phyloP scores from a whole-genome alignment of 2,797 vertebrate species.

The Enteromius fasciolatus region DNA sequence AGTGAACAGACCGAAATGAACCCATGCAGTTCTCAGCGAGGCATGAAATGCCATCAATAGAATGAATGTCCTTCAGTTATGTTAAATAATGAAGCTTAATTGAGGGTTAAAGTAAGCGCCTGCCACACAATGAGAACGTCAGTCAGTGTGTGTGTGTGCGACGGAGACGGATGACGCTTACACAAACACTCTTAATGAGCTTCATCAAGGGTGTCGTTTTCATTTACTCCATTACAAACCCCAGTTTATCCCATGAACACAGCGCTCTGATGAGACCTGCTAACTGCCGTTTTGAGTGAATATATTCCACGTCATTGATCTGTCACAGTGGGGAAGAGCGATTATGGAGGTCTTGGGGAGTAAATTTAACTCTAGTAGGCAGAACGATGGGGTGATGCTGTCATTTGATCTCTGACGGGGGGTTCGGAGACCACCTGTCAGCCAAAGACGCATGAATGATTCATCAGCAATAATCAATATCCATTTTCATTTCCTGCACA shows the following conservation, averaged over 20 bases:
- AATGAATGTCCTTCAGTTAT: background rate
- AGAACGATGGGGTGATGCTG: background rate
- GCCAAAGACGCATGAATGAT: slow-evolving; percentile 5
- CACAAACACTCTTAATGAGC: background rate
- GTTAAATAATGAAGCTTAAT: background rate
- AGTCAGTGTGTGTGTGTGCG: background rate
- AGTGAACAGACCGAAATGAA: background rate
- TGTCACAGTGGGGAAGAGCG: background rate
- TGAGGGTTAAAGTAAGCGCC: background rate
- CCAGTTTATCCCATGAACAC: background rate
- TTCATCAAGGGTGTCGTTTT: background rate
- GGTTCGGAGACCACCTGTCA: slow-evolving; percentile 22
- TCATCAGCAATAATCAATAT: slow-evolving; percentile 18
- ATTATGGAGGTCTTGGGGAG: background rate
- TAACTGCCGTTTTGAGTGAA: background rate
- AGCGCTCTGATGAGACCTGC: background rate
- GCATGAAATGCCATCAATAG: background rate
- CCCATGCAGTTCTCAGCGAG: background rate
- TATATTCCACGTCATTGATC: background rate
- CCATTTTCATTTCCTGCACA: background rate
- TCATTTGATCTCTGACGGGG: slow-evolving; percentile 12
- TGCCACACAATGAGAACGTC: background rate
- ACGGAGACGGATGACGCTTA: background rate
- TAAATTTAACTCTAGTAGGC: background rate
- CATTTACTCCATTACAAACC: background rate